Evolutionary conservation across 2,888 invertebrate species (phyloP).

Genomic region (Agapostemon virescens): DNA sequence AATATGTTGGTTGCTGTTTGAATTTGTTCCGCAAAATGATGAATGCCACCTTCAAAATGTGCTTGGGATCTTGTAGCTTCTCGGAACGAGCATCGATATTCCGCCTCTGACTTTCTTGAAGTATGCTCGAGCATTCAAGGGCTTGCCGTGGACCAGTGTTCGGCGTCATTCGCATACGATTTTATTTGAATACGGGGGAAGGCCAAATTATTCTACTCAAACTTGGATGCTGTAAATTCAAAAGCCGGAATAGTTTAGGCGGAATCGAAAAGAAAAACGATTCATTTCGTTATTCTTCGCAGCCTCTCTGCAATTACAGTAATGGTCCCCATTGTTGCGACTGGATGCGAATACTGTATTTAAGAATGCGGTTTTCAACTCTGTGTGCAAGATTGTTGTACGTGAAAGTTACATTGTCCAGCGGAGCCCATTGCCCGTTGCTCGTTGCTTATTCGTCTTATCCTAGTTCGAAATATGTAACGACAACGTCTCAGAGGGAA

Average conservation of each 20-base stretch:
- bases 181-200: not conserved
- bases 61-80: no score
- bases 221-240: not conserved
- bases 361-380: slow-evolving; percentile 1
- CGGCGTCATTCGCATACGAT: not conserved
- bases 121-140: not conserved
- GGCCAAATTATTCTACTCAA: not conserved
- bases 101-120: slow-evolving; percentile 2
- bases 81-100: slow-evolving; percentile 1
- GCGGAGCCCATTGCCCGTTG: not conserved
- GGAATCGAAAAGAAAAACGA: slow-evolving; percentile 2
- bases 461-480: no score
- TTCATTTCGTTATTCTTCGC: not conserved
- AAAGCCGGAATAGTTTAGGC: not conserved
- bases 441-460: not conserved
- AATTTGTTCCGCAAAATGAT: no score
- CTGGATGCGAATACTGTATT: slow-evolving; percentile 1
- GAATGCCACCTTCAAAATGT: no score
- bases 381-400: not conserved
- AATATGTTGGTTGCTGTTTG: no score
- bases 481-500: no score
- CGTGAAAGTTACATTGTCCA: not conserved
- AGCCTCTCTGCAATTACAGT: slow-evolving; percentile 5
- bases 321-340: not conserved
- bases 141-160: not conserved